Percentiles rank a stretch among this genome's conserved stretches.
Conservation (phyloP, 2,797 vertebrate species). For the Morus bassanus region DNA sequence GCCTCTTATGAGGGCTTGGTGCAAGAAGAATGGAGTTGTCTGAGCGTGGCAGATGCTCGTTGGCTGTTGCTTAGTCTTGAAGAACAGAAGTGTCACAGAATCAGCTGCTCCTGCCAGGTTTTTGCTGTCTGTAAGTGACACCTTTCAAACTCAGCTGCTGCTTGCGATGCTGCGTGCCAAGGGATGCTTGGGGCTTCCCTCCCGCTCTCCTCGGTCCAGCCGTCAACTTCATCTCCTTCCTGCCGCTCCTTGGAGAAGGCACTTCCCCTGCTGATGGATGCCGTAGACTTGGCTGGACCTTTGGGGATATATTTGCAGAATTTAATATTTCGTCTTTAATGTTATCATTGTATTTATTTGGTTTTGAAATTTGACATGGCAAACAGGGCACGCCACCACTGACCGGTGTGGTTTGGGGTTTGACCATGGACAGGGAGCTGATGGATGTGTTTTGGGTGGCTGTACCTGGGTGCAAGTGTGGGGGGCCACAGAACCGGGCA, state of each 20-base stretch:
- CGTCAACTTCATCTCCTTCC: background rate
- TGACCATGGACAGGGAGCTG: accelerated
- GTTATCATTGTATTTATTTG: accelerated
- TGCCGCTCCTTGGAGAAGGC: background rate
- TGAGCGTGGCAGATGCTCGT: background rate
- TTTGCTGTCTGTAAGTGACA: background rate
- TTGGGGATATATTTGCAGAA: background rate
- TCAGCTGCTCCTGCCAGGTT: constrained; percentile 22
- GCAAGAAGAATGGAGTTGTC: background rate
- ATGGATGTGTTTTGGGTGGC: background rate
- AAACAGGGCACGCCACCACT: accelerated
- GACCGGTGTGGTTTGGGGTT: background rate
- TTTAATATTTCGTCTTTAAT: background rate
- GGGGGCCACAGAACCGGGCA: accelerated
- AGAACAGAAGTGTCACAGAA: background rate
- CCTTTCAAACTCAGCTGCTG: constrained; percentile 2
- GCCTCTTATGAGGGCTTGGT: background rate
- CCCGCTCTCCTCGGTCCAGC: background rate
- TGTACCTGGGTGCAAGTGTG: accelerated
- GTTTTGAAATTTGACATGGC: background rate
- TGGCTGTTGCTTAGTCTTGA: constrained; percentile 12
- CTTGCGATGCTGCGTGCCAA: background rate
- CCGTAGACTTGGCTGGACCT: background rate
- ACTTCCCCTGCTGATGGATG: background rate
- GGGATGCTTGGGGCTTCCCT: background rate